Base-by-base conservation (phyloP, 2,888 invertebrate genomes). In the Eupeodes latifasciatus region DNA sequence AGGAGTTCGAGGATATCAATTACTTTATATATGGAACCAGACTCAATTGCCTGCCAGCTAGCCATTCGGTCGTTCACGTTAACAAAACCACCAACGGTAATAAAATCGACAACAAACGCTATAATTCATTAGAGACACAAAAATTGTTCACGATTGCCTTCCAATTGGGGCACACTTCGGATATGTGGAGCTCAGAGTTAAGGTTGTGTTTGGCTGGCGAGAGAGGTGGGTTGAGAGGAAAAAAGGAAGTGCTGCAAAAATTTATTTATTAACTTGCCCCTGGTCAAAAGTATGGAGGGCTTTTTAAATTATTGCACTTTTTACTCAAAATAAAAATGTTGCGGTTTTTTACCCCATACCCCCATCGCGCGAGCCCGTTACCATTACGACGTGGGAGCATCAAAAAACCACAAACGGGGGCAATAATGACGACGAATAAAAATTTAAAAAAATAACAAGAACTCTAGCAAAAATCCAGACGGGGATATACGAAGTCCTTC, bases 21-120 rank as follows among this genome's bases (percentile, higher is more conserved):
- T 59, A 44, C 27, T 47, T 71, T 76, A 75, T 74, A 72, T 74
- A 76, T 81, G 6, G 10, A 84, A 66, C 19, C 34, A 47, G 78
- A 78, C 62, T 74, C 78, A 61, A 74, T 53, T 67, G 75, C 44
- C 79, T 49, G 86, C 81, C 74, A 62, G 72, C 44, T 59, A 44
- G 81, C 64, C 81, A 51, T 16, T 62, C 16, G 36, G 66, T 76
- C 74, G 61, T 87, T 69, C 80, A 78, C 84, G 86, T 87, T 87
- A 87, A 90, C 89, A 90, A 90, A 90, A 89, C 90, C 90, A 86
- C 90, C 79, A 89, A 85, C 88, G 90, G 90, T 90, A 90, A 90
- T 90, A 90, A 90, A 90, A 90, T 89, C 89, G 86, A 90, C 86
- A 90, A 90, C 90, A 89, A 90, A 86, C 89, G 89, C 86, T 90